These are phyloP conservation scores for Drosophila pallidifrons DNA, from an alignment of 1,140 invertebrate genomes.

Conservation along the genomic window DNA sequence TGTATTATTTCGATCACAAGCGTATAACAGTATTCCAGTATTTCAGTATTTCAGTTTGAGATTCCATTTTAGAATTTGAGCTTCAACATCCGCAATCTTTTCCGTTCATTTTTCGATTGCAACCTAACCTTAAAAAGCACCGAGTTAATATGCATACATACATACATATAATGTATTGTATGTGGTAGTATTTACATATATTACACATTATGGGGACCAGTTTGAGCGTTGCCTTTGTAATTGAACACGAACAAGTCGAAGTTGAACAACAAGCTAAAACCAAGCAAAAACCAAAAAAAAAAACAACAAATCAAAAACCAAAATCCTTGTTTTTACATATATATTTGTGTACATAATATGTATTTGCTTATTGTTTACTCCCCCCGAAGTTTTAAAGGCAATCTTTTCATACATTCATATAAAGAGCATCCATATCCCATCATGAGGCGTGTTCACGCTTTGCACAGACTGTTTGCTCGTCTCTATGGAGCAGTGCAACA, in stretches of 20 bases:
- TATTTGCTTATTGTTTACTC: slow-evolving; percentile 16
- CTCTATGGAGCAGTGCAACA: background rate
- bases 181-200: slow-evolving; percentile 30
- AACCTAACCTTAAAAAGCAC: slow-evolving; percentile 35
- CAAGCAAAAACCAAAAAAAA: too few species aligned
- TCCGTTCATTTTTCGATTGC: slow-evolving; percentile 26
- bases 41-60: background rate
- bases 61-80: background rate
- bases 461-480: background rate
- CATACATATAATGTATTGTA: slow-evolving; percentile 6
- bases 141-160: slow-evolving; percentile 25
- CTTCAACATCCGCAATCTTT: slow-evolving; percentile 1
- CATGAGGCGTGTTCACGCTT: background rate
- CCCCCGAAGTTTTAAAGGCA: background rate
- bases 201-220: slow-evolving; percentile 73
- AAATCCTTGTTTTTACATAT: background rate
- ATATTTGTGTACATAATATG: slow-evolving; percentile 22
- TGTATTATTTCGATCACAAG: slow-evolving; percentile 10
- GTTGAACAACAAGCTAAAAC: slow-evolving; percentile 19
- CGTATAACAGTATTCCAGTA: slow-evolving; percentile 12
- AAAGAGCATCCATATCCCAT: background rate
- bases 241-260: slow-evolving; percentile 28
- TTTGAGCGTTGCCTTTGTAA: slow-evolving; percentile 71
- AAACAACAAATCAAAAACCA: too few species aligned
- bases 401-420: slow-evolving; percentile 4